phyloP scores from a whole-genome alignment of 2,888 invertebrate species.

The Bhutanitis thaidina region DNA sequence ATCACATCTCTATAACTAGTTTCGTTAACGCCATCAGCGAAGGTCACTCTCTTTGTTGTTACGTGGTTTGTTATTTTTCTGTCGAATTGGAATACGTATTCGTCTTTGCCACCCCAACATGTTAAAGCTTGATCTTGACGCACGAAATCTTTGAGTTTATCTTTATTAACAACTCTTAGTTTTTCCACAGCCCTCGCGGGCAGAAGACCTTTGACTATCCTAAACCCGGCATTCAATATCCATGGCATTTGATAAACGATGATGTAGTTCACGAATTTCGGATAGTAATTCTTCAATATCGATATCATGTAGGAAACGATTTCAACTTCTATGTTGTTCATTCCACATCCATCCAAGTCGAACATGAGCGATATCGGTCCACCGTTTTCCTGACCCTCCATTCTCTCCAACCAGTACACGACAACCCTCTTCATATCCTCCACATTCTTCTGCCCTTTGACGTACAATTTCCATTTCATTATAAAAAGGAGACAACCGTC shows the following conservation, averaged over 20 bases:
- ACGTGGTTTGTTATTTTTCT: conserved; percentile 65
- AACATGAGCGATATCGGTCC: conserved; percentile 88
- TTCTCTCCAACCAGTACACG: conserved; percentile 88
- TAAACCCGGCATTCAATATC: conserved; percentile 92
- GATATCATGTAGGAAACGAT: conserved; percentile 89
- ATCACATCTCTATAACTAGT: conserved; percentile 48
- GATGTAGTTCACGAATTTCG: conserved; percentile 89
- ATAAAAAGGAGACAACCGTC: conserved; percentile 84
- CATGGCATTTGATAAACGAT: conserved; percentile 93
- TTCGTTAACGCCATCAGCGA: conserved; percentile 21
- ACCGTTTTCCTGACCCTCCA: conserved; percentile 84
- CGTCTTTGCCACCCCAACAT: conserved; percentile 87
- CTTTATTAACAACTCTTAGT: conserved; percentile 88
- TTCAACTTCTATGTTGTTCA: conserved; percentile 91
- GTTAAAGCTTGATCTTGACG: conserved; percentile 83
- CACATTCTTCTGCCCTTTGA: conserved; percentile 84
- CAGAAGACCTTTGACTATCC: conserved; percentile 89
- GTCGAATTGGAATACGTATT: conserved; percentile 83
- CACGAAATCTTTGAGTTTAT: conserved; percentile 85
- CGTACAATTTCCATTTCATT: conserved; percentile 86
- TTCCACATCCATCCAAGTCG: conserved; percentile 90
- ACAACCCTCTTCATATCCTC: conserved; percentile 86
- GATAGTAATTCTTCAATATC: conserved; percentile 91
- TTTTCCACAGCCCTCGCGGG: conserved; percentile 90
- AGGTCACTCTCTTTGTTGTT: conserved; percentile 21